Percentiles rank a stretch among this genome's conserved stretches.
Evolutionary conservation across 2,797 vertebrate species (phyloP).

Genomic region (Chiroxiphia lanceolata): DNA sequence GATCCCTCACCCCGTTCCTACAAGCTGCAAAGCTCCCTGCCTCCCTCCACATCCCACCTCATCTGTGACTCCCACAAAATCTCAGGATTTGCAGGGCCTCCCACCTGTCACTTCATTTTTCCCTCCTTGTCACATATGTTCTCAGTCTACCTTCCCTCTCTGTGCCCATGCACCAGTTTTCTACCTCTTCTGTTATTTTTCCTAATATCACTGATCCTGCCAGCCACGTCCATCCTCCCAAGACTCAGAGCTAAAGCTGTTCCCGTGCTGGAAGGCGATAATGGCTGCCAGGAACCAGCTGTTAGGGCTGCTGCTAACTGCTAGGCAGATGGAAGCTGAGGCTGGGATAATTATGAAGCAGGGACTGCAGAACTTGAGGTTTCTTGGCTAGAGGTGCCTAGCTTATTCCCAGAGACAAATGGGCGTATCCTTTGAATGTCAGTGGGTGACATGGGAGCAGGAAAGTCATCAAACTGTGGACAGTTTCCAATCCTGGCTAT

Average conservation of each 20-base stretch:
- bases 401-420: neutral
- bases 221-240: neutral
- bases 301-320: neutral
- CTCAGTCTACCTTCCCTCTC: neutral
- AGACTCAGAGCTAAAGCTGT: neutral
- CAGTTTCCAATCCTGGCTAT: neutral
- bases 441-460: neutral
- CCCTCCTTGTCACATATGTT: neutral
- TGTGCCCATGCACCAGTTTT: neutral
- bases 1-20: neutral
- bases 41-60: neutral
- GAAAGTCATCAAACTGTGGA: neutral
- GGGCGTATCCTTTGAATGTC: neutral
- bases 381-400: neutral
- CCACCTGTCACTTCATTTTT: neutral
- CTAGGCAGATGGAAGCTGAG: neutral
- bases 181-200: neutral
- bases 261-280: neutral
- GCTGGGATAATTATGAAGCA: neutral
- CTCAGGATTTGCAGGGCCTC: neutral
- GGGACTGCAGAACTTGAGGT: neutral
- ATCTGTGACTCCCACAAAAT: rapidly evolving
- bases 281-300: constrained; percentile 25
- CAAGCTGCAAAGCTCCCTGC: neutral
- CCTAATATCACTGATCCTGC: neutral